Conservation (phyloP, 2,113 vertebrate genomes). For the Parotia lawesii region DNA sequence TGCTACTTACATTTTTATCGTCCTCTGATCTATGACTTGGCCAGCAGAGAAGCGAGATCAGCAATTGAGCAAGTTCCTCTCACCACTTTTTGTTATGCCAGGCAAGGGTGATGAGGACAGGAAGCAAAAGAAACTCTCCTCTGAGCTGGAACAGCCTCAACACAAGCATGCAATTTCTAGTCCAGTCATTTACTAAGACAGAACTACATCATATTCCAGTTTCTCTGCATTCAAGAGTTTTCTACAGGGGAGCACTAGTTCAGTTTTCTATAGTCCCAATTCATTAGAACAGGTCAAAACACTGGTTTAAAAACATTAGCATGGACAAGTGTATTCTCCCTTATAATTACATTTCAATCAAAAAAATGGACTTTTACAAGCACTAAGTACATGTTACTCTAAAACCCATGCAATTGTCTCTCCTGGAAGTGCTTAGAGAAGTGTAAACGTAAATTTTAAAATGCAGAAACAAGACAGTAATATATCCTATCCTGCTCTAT, state of each 20-base stretch:
- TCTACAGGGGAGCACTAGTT: not conserved
- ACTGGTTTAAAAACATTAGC: not conserved
- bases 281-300: not conserved
- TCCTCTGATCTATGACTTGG: not conserved
- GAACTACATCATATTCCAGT: not conserved
- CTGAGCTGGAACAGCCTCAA: not conserved
- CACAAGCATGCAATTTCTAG: not conserved
- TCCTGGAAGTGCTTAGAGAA: not conserved
- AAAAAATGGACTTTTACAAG: not conserved
- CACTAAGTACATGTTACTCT: not conserved
- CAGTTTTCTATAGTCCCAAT: not conserved
- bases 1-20: not conserved
- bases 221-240: not conserved
- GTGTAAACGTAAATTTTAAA: not conserved
- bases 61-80: accelerated
- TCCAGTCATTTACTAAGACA: not conserved
- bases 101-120: not conserved
- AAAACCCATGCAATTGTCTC: not conserved
- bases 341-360: not conserved
- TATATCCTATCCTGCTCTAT: not conserved
- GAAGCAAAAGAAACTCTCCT: not conserved
- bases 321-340: not conserved
- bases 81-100: not conserved
- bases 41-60: not conserved
- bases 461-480: not conserved